Base-by-base conservation (phyloP, 2,888 invertebrate species). In the Eupsilia transversa region DNA sequence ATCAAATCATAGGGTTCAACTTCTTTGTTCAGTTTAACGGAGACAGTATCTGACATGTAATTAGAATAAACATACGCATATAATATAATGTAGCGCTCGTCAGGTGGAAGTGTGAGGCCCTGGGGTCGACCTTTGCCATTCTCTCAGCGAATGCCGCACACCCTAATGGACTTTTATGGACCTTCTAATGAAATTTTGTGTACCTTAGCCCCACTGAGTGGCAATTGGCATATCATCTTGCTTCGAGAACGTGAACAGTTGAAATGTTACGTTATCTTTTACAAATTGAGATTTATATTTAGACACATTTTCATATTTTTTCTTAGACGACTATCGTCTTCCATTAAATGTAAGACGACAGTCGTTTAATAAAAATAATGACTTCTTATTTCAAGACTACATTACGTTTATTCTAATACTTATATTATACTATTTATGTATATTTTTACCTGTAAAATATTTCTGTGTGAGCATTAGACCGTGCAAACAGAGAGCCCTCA, bases 81-180 rank as follows among this genome's bases (percentile, higher is more conserved):
- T 6, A 23, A 46, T 70, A 79, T 81, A 76, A 84, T 73, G 75
- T 77, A 79, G 59, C 49, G 67, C 54, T 66, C 76, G 71, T 73
- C 75, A 84, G 78, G 82, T 83, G 77, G 79, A 83, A 78, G 79
- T 73, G 80, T 66, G 74, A 77, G 83, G 81, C 82, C n/a, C 79
- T 81, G 82, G 80, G 83, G 82, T 87, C 84, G 91, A 92, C 93
- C 93, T 92, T 91, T 92, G 88, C 85, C 89, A 90, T 94, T 92
- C 87, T 84, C 89, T 78, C 80, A 79, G 75, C 70, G 73, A 86
- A 87, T 87, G 87, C 83, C 87, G 86, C 88, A 84, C 83, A 71
- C 82, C 85, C 90, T 94, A 93, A 94, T 93, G 92, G 93, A 91
- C 91, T 92, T 92, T 92, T 93, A 91, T 92, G 90, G 90, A 86